Evolutionary conservation across 1,140 invertebrate species (phyloP), one percentile per base, ranked within the genome.

Genomic region (Sycophaga agraensis): DNA sequence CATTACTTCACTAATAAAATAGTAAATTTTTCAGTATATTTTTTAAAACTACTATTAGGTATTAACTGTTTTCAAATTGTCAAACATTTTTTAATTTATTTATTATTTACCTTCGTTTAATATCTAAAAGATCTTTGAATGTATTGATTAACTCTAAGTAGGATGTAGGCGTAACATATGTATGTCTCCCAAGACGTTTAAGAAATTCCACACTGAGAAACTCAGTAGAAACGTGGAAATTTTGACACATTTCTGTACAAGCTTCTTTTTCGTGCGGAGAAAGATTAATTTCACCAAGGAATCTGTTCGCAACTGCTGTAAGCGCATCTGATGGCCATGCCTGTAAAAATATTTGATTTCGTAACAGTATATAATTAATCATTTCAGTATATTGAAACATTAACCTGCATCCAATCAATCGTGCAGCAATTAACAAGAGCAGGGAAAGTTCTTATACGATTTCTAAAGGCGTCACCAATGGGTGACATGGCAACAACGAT

Each of bases 351-450:
- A 31, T 31, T 31, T 6, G 28, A 6, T 39, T 39, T 39, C n/a
- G 14, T 4, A 39, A 39, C 7, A 14, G n/a, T 6, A 22, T 9
- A 35, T 4, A 40, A 39, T n/a, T 16, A 51, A 28, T 3, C 6
- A 31, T 31, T 31, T 31, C 11, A 31, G 16, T 42, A 7, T 14
- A 42, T n/a, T 7, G 14, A 1, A 17, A 17, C 4, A 35, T 19
- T 24, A 80, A 93, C 93, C 83, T 97, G 93, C 78, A 98, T 94
- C 96, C 95, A 98, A 81, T 98, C 93, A 64, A 98, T 97, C 0
- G 95, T 97, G 73, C 96, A 98, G 73, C 95, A 97, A 76, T 97
- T 98, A 21, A 98, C 92, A 24, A 98, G 84, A 0, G 94, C 91
- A 1, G 95, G 96, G 77, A 97, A 99, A 76, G 94, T 97, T 59